Evolutionary conservation across 2,113 vertebrate species (phyloP), one percentile per base, ranked within the genome.

Genomic region (Thamnaconus septentrionalis): DNA sequence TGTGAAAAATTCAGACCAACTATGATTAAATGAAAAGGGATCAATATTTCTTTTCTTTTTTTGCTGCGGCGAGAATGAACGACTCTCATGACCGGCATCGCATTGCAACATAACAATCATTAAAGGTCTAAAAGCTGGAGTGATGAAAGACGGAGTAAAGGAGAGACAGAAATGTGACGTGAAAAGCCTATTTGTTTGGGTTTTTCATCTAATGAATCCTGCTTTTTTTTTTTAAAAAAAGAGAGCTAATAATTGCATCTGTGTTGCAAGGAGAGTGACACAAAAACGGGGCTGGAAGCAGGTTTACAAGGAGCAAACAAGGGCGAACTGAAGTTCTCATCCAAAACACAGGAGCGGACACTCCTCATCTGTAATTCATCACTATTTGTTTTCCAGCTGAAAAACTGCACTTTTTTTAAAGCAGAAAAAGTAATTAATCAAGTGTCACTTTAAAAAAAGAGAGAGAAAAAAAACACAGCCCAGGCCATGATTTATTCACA

Each of bases 241-340:
- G 18, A 31, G 18, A 31, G 18, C 18, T 31, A 31, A 31, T 31
- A 31, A 31, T 31, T 31, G 18, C 18, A 31, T 31, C 18, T 31
- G 18, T 31, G 18, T 31, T 31, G 18, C 18, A 31, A 31, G 18
- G 18, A 31, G 18, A 31, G 18, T 31, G 18, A 31, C 18, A 31
- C 18, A 2, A 31, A 31, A 7, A 87, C 87, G 5, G 92, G 89
- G 11, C 44, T 52, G 41, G 31, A 31, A 42, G 57, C 18, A 57
- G 6, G 48, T 45, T 65, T 5, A 12, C 4, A 18, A 11, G 5
- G 3, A 59, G 6, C 18, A 31, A 31, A 11, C 42, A 8, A 59
- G 41, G 57, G 9, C 18, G 52, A 5, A 53, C 49, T 42, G 53
- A 31, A 31, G 18, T 31, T 31, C 10, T 71, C 3, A 4, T 59